Evolutionary conservation across 1,140 invertebrate species (phyloP).

Genomic region (Artemia franciscana): DNA sequence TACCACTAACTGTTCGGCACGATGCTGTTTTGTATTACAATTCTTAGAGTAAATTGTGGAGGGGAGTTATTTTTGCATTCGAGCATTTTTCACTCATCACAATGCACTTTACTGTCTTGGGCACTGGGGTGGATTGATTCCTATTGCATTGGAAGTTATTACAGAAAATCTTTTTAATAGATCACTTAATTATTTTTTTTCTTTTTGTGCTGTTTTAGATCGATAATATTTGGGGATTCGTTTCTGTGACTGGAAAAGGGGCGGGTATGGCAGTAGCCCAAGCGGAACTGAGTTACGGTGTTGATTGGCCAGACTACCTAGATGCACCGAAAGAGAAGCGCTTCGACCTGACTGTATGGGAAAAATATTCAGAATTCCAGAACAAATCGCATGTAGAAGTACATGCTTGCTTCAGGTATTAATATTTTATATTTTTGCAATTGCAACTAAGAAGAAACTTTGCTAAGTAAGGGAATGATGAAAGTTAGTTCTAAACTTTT

Average conservation of each 20-base stretch:
- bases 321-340: conserved; percentile 24
- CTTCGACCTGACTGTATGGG: conserved; percentile 22
- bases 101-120: too few relatives aligned
- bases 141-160: too few relatives aligned
- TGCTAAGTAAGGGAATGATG: too few relatives aligned
- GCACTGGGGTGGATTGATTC: too few relatives aligned
- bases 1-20: too few relatives aligned
- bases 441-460: too few relatives aligned
- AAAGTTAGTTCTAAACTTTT: neutral
- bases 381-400: conserved; percentile 31
- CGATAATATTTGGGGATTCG: conserved; percentile 28
- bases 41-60: too few relatives aligned
- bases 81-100: too few relatives aligned
- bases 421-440: neutral
- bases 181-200: too few relatives aligned
- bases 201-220: conserved; percentile 22
- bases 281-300: conserved; percentile 21
- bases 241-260: conserved; percentile 26
- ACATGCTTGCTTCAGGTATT: conserved; percentile 23
- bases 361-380: conserved; percentile 23
- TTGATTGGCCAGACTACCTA: conserved; percentile 27
- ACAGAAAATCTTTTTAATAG: too few relatives aligned
- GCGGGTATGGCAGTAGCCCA: conserved; percentile 29
- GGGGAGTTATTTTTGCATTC: too few relatives aligned
- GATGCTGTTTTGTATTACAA: too few relatives aligned